Conservation (phyloP, 2,113 vertebrate species). For the Corythaeola cristata region DNA sequence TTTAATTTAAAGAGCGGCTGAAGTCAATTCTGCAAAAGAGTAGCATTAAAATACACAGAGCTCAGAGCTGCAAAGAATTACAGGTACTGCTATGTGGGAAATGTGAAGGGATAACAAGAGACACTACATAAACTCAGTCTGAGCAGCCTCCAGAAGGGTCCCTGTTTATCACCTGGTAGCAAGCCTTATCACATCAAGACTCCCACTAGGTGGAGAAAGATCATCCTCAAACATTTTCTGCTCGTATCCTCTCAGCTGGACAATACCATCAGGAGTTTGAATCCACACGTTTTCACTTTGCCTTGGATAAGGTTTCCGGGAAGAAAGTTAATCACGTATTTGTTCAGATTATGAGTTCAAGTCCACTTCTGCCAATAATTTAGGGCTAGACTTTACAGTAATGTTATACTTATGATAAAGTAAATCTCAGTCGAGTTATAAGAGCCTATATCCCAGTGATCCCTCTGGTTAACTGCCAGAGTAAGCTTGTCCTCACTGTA, state of each 20-base stretch:
- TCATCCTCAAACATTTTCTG: neutral
- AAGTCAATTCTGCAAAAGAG: neutral
- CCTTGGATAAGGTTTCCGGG: neutral
- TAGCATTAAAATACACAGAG: neutral
- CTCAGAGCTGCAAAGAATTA: neutral
- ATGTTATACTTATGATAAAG: neutral
- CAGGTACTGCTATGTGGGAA: fast-evolving
- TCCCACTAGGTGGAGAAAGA: neutral
- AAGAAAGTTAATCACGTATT: neutral
- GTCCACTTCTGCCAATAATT: neutral
- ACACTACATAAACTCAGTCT: neutral
- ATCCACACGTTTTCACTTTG: neutral
- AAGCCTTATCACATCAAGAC: neutral
- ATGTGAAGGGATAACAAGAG: neutral
- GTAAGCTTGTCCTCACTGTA: neutral
- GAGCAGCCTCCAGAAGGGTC: neutral
- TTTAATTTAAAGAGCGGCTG: neutral
- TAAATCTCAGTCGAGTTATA: neutral
- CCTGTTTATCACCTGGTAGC: neutral
- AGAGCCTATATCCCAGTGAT: neutral
- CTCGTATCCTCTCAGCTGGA: neutral
- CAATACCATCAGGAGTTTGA: neutral
- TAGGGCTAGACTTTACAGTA: neutral
- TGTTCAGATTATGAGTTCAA: neutral
- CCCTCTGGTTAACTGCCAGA: neutral